Evolutionary conservation across 2,113 vertebrate species (phyloP).

Genomic region (Aythya baeri): DNA sequence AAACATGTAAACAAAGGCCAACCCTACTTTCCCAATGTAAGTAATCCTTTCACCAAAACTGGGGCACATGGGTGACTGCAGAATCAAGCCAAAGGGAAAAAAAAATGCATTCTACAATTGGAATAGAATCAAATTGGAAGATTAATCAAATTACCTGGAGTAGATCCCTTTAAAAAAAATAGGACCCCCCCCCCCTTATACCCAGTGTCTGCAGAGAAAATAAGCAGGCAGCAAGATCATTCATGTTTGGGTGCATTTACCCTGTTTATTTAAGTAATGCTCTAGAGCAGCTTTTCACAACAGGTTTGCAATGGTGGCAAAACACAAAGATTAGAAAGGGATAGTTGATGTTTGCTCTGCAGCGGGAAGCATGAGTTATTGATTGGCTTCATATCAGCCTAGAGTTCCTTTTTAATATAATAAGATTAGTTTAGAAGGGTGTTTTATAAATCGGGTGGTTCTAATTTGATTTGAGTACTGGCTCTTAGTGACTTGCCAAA

Average conservation of each 20-base stretch:
- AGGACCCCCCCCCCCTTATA: not conserved
- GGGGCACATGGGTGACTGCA: not conserved
- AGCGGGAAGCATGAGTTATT: slow-evolving; percentile 24
- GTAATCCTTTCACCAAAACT: not conserved
- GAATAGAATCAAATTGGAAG: slow-evolving; percentile 10
- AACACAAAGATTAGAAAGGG: slow-evolving; percentile 30
- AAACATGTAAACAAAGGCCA: not conserved
- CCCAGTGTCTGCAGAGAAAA: slow-evolving; percentile 14
- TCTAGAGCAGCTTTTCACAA: not conserved
- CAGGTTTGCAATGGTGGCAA: slow-evolving; percentile 4
- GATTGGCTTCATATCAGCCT: slow-evolving; percentile 53
- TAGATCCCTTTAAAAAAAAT: slow-evolving; percentile 11
- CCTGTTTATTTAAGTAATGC: slow-evolving; percentile 4
- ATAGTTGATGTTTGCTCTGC: slow-evolving; percentile 29
- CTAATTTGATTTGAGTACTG: slow-evolving; percentile 61
- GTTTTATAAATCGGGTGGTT: slow-evolving; percentile 49
- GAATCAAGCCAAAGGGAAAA: not conserved
- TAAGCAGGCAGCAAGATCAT: not conserved
- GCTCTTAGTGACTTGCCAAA: slow-evolving; percentile 54
- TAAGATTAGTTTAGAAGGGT: slow-evolving; percentile 46
- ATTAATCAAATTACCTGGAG: not conserved
- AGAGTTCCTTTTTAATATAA: slow-evolving; percentile 26
- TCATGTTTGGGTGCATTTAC: not conserved
- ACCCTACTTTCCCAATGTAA: not conserved
- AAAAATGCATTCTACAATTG: not conserved